These are phyloP conservation scores for Drosophila hydei DNA, from an alignment of 1,140 invertebrate species.

Conservation along the genomic window DNA sequence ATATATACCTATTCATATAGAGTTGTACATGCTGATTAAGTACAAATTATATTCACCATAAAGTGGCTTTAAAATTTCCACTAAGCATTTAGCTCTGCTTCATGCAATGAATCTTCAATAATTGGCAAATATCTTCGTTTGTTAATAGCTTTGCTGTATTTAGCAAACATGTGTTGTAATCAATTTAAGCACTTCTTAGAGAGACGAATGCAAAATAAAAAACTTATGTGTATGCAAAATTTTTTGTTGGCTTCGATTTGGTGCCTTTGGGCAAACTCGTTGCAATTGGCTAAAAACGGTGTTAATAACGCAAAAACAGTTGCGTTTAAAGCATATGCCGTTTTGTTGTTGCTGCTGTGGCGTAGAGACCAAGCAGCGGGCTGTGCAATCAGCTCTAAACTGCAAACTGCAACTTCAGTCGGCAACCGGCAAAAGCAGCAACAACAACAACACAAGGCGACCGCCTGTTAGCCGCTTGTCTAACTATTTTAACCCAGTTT, in stretches of 20 bases:
- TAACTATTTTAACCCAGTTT: slow-evolving; percentile 65
- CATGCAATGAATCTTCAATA: too few species aligned
- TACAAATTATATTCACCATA: too few species aligned
- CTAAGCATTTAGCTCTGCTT: too few species aligned
- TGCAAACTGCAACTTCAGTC: slow-evolving; percentile 48
- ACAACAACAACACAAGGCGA: slow-evolving; percentile 21
- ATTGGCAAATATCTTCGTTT: slow-evolving; percentile 1
- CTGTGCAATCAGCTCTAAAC: slow-evolving; percentile 44
- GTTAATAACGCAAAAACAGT: slow-evolving; percentile 54
- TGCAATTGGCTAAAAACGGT: slow-evolving; percentile 49
- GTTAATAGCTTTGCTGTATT: slow-evolving; percentile 1
- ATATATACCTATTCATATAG: too few species aligned
- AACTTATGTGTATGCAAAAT: slow-evolving; percentile 30
- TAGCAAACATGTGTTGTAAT: slow-evolving; percentile 24
- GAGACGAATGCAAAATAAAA: neutral
- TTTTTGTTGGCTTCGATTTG: slow-evolving; percentile 22
- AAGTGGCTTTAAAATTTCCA: too few species aligned
- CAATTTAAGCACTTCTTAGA: neutral
- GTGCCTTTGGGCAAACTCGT: slow-evolving; percentile 32
- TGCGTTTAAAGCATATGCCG: slow-evolving; percentile 32
- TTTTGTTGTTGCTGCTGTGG: slow-evolving; percentile 16
- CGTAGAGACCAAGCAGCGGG: slow-evolving; percentile 17
- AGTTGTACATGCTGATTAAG: too few species aligned
- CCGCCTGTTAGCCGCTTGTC: slow-evolving; percentile 47
- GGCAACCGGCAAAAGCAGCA: slow-evolving; percentile 31